Evolutionary conservation across 2,888 invertebrate genomes (phyloP).

Genomic region (Scrobipalpa costella): DNA sequence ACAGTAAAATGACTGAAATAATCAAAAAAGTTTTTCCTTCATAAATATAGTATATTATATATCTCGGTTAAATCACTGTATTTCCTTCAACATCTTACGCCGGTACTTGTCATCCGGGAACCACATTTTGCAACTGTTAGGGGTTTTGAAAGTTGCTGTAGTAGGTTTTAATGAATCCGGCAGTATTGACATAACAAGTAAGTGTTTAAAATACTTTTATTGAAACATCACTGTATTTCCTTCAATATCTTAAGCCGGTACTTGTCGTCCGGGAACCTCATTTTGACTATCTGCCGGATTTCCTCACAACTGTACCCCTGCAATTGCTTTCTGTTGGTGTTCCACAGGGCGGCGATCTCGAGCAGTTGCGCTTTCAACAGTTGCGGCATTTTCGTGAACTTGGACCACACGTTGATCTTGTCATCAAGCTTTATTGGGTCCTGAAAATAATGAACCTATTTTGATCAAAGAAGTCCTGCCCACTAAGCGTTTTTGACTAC

Average conservation of each 20-base stretch:
- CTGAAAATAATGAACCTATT: constrained; percentile 40
- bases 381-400: constrained; percentile 61
- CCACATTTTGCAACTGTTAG: constrained; percentile 52
- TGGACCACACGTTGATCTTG: constrained; percentile 62
- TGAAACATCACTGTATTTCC: constrained; percentile 61
- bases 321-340: constrained; percentile 45
- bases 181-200: no score
- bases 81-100: constrained; percentile 69
- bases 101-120: constrained; percentile 72
- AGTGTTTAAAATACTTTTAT: no score
- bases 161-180: no score
- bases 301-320: constrained; percentile 66
- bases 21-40: no score
- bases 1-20: no score
- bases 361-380: constrained; percentile 65
- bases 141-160: no score
- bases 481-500: no score
- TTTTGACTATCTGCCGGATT: constrained; percentile 68
- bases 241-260: constrained; percentile 69
- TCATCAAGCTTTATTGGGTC: constrained; percentile 57
- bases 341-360: constrained; percentile 66
- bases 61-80: no score
- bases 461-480: neutral
- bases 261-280: constrained; percentile 70
- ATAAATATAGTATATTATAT: no score